Base-by-base conservation (phyloP, 2,797 vertebrate species). In the Philypnodon macrostomus region DNA sequence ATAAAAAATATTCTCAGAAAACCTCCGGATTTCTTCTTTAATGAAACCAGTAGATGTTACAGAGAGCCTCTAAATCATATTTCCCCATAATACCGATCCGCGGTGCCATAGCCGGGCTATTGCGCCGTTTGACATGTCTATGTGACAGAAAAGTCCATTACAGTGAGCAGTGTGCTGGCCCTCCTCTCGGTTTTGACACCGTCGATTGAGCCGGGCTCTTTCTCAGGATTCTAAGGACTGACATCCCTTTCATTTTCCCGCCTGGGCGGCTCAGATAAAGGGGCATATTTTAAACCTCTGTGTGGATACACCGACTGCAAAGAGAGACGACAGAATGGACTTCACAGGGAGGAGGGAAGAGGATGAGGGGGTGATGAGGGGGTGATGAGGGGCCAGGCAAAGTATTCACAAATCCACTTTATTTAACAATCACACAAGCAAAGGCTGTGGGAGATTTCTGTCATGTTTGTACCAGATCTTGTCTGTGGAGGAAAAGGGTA, bases 251-350 rank as follows among this genome's bases (percentile, higher is more conserved):
- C 78, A 87, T 88, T 85, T 79, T 74, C 83, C 77, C 65, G 85
- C 80, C 87, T 89, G 87, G 83, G 77, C 79, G 62, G 73, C 85
- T 84, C 78, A 88, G 87, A 90, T 89, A 86, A 91, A 90, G 86
- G 80, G 78, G 63, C 81, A 81, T 81, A 82, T 89, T 89, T 86
- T 75, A 85, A 89, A 84, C 71, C 77, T 75, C 74, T 68, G 83
- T 75, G 79, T 79, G 82, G 80, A 86, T 74, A 84, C 79, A 49
- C 61, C 60, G 27, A 71, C 70, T 64, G 63, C 70, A 79, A 73
- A 80, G 74, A 80, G 77, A 81, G 73, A 79, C 32, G 39, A n/a
- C 53, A 50, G 73, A 72, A 62, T 70, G 70, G 54, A 74, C 74
- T 73, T 73, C 50, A 70, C 66, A 73, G 41, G 46, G 30, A 55